Conservation (phyloP, 92 coral and sea anemone genomes). For the Palythoa grandiflora region DNA sequence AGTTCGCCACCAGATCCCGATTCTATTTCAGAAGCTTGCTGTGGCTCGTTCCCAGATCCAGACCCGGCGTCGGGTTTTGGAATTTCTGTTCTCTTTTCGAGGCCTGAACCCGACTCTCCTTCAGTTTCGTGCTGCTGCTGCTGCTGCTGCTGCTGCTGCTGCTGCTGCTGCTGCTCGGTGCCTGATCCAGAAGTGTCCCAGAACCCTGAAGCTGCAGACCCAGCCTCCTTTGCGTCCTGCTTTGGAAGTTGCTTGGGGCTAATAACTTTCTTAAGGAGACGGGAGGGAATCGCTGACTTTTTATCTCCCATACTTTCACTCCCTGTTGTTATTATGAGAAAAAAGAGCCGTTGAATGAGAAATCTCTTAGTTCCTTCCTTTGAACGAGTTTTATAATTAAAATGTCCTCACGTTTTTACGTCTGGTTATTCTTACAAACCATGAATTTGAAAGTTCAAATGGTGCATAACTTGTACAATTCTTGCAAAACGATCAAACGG, state of each 20-base stretch:
- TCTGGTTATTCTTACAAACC: too few relatives aligned
- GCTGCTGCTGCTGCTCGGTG: constrained; percentile 23
- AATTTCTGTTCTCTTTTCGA: constrained; percentile 70
- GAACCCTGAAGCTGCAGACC: constrained; percentile 30
- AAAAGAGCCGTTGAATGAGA: background rate
- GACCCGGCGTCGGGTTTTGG: constrained; percentile 64
- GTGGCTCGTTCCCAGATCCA: constrained; percentile 54
- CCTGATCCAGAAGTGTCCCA: constrained; percentile 62
- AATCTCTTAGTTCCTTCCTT: background rate
- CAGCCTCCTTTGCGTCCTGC: constrained; percentile 3
- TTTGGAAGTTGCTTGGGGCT: constrained; percentile 23
- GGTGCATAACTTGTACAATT: too few relatives aligned
- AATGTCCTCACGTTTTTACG: too few relatives aligned
- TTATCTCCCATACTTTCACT: constrained; percentile 4
- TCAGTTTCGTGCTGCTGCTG: background rate
- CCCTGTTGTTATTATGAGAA: background rate
- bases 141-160: too few relatives aligned
- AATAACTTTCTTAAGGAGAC: constrained; percentile 35
- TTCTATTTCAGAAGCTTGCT: constrained; percentile 76
- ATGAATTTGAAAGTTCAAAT: too few relatives aligned
- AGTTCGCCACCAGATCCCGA: constrained; percentile 87
- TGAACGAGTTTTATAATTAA: background rate
- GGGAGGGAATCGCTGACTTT: constrained; percentile 30
- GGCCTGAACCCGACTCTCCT: constrained; percentile 70
- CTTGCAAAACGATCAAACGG: too few relatives aligned